Evolutionary conservation across 1,140 invertebrate species (phyloP), one percentile per base, ranked within the genome.

Genomic region (Rhopalosiphum maidis): DNA sequence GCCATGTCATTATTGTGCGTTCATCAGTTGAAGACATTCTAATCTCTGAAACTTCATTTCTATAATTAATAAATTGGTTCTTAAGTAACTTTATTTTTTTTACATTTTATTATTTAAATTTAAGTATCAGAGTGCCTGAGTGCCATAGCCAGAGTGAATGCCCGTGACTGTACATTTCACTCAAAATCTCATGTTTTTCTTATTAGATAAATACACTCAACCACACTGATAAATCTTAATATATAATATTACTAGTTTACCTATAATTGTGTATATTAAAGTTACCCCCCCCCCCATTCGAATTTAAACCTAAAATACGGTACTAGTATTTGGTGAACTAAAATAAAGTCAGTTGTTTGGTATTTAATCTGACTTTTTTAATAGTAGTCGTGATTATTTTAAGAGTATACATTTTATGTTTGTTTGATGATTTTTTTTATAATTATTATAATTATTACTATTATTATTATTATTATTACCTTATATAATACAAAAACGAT

Each of bases 371-470:
- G 30, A 77, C 60, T 77, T 30, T 60, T 68, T 77, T 77, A 77
- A n/a, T 77, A 15, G 30, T 77, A 5, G 30, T n/a, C 6, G 18
- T 83, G 35, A 83, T 83, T 86, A 46, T 86, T 46, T 86, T 86
- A 86, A 86, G 83, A 25, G 37, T 86, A 86, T 86, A 86, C 9
- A 86, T 86, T 86, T 46, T 86, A 41, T 85, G 23, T 86, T 41
- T 86, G 83, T 43, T 86, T 30, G 8, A 43, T 86, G 37, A 86
- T 86, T 86, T 86, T 85, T 41, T 86, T 43, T 86, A 60, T 60
- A 30, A 30, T 60, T 60, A n/a, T 68, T 68, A 30, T 68, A n/a
- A 18, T 68, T 68, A 68, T 68, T 68, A n/a, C n/a, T n/a, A 68
- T 18, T 68, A 68, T 68, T n/a, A 68, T 18, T 68, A n/a, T n/a